phyloP scores from a whole-genome alignment of 2,113 vertebrate genomes.

The Amia ocellicauda region DNA sequence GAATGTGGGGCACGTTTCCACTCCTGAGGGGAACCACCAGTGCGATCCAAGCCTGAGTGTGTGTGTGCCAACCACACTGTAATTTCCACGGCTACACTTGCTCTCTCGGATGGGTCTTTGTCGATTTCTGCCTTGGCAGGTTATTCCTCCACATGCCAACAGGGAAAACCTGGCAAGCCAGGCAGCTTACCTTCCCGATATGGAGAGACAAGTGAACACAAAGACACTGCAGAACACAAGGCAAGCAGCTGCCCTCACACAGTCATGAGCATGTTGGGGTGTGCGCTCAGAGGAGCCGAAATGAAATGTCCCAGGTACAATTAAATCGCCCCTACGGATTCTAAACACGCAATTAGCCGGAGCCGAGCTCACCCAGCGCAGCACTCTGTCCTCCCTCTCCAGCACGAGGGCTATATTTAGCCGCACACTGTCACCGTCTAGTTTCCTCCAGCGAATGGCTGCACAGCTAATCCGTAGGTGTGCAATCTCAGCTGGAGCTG shows the following conservation, averaged over 20 bases:
- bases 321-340: slow-evolving; percentile 27
- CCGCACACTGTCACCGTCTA: slow-evolving; percentile 37
- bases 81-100: neutral
- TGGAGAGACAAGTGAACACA: slow-evolving; percentile 14
- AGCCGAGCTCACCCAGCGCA: slow-evolving; percentile 49
- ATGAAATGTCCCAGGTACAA: slow-evolving; percentile 28
- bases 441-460: slow-evolving; percentile 36
- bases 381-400: slow-evolving; percentile 50
- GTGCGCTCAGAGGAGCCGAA: slow-evolving; percentile 6
- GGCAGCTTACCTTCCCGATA: slow-evolving; percentile 29
- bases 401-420: slow-evolving; percentile 61
- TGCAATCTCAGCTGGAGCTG: neutral
- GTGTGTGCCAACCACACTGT: too few relatives aligned
- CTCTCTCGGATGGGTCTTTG: neutral
- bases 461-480: slow-evolving; percentile 22
- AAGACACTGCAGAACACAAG: slow-evolving; percentile 22
- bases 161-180: neutral
- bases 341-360: slow-evolving; percentile 33
- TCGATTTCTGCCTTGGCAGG: neutral
- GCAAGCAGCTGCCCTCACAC: slow-evolving; percentile 22
- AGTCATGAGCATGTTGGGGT: neutral
- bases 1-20: too few relatives aligned
- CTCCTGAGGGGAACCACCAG: neutral
- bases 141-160: neutral
- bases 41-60: too few relatives aligned